phyloP scores from a whole-genome alignment of 2,113 vertebrate species.

The Amphiprion ocellaris region DNA sequence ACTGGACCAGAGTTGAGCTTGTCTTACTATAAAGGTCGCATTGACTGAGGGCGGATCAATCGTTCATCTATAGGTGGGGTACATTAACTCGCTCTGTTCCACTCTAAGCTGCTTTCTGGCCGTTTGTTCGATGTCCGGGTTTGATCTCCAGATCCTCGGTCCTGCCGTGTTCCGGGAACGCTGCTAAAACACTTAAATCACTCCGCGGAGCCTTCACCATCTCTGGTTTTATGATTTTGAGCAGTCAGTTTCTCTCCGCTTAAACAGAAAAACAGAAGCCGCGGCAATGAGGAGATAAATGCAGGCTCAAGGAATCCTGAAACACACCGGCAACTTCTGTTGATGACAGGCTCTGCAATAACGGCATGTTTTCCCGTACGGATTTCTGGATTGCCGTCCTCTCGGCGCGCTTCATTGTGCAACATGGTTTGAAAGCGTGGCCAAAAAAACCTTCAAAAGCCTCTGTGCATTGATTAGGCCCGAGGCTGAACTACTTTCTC shows the following conservation, averaged over 20 bases:
- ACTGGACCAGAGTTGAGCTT: conserved; percentile 33
- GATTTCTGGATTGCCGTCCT: conserved; percentile 60
- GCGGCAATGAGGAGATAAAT: conserved; percentile 59
- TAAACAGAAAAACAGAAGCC: conserved; percentile 74
- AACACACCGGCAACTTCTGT: conserved; percentile 50
- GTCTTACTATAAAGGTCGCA: conserved; percentile 60
- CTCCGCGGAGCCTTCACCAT: conserved; percentile 53
- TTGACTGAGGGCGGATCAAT: conserved; percentile 61
- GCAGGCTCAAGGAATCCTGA: conserved; percentile 51
- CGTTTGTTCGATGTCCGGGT: conserved; percentile 44
- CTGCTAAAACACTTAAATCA: conserved; percentile 77
- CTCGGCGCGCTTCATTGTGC: conserved; percentile 61
- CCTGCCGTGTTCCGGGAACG: conserved; percentile 65
- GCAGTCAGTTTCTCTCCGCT: conserved; percentile 36
- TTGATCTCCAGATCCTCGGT: conserved; percentile 60
- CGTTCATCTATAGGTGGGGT: conserved; percentile 51
- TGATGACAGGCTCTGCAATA: conserved; percentile 59
- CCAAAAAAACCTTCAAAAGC: conserved; percentile 78
- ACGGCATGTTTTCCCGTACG: conserved; percentile 56
- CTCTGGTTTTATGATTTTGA: conserved; percentile 73
- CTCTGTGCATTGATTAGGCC: conserved; percentile 80
- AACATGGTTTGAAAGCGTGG: conserved; percentile 58
- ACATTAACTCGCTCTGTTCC: conserved; percentile 59
- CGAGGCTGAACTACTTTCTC: conserved; percentile 79
- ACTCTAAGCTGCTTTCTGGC: conserved; percentile 64